Evolutionary conservation across 92 coral and sea anemone species (phyloP).

Genomic region (Zoanthus gigantus): DNA sequence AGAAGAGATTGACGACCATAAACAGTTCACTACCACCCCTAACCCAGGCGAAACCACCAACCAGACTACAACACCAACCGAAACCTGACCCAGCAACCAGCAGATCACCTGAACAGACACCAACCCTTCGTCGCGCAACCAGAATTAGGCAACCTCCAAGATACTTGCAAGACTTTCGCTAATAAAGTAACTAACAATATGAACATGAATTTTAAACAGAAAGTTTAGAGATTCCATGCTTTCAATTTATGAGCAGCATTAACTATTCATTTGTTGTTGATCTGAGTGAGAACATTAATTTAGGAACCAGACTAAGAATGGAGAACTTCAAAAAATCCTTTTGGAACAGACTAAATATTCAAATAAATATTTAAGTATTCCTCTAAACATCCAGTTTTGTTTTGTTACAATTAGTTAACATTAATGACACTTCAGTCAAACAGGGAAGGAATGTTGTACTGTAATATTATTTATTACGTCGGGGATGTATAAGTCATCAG

Average conservation of each 20-base stretch:
- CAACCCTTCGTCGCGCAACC: not conserved
- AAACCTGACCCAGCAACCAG: not conserved
- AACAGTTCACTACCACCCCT: not conserved
- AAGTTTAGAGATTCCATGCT: not conserved
- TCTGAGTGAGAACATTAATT: not conserved
- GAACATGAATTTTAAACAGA: not conserved
- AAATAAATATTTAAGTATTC: not conserved
- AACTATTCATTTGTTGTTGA: not conserved
- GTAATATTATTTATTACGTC: too few relatives aligned
- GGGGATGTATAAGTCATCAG: too few relatives aligned
- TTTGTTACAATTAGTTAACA: not conserved
- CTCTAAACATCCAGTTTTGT: not conserved
- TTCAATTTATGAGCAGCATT: not conserved
- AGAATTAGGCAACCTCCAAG: not conserved
- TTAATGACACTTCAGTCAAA: not conserved
- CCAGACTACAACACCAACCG: not conserved
- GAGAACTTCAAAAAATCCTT: not conserved
- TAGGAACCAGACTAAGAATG: not conserved
- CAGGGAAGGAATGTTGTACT: not conserved
- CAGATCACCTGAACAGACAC: not conserved
- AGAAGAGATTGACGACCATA: not conserved
- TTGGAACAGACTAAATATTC: not conserved
- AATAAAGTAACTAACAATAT: not conserved
- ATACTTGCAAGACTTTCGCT: not conserved
- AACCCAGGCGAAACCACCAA: constrained; percentile 3